phyloP scores from a whole-genome alignment of 2,888 invertebrate genomes.

The Lepeophtheirus nordmannii region DNA sequence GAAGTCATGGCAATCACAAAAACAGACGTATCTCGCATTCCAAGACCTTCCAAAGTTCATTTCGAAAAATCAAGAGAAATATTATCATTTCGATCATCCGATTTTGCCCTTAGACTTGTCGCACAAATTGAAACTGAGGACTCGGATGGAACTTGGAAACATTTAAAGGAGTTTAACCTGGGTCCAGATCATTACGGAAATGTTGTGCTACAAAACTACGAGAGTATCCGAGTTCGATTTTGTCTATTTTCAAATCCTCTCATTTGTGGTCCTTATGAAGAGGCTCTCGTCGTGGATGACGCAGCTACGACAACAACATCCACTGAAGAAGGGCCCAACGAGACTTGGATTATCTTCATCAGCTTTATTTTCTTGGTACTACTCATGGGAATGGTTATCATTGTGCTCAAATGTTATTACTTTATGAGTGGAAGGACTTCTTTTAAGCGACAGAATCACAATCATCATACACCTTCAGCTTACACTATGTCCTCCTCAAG shows the following conservation, averaged over 20 bases:
- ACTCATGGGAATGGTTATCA: conserved; percentile 53
- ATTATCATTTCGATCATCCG: conserved; percentile 59
- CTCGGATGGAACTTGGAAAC: conserved; percentile 18
- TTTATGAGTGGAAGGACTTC: conserved; percentile 38
- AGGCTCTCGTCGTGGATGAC: conserved; percentile 21
- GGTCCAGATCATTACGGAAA: background rate
- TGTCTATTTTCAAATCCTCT: conserved; percentile 64
- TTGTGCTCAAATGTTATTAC: conserved; percentile 56
- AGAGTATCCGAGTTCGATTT: conserved; percentile 53
- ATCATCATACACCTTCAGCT: too few relatives aligned
- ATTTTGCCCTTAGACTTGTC: conserved; percentile 59
- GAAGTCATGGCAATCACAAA: conserved; percentile 64
- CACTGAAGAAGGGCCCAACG: conserved; percentile 23
- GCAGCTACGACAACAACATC: background rate
- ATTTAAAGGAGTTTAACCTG: conserved; percentile 18
- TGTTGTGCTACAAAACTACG: conserved; percentile 25
- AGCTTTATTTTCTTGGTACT: conserved; percentile 66
- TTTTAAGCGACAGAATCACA: background rate
- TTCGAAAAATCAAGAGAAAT: conserved; percentile 61
- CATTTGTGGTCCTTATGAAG: conserved; percentile 46
- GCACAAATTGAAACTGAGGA: conserved; percentile 37
- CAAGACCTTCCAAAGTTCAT: conserved; percentile 59
- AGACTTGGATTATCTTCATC: conserved; percentile 44
- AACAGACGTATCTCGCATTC: conserved; percentile 54
- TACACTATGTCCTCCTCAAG: too few relatives aligned